A percentile compares a stretch with the other conserved stretches of the same genome.
Evolutionary conservation across 2,113 vertebrate species (phyloP).

Genomic region (Sylvietta virens): DNA sequence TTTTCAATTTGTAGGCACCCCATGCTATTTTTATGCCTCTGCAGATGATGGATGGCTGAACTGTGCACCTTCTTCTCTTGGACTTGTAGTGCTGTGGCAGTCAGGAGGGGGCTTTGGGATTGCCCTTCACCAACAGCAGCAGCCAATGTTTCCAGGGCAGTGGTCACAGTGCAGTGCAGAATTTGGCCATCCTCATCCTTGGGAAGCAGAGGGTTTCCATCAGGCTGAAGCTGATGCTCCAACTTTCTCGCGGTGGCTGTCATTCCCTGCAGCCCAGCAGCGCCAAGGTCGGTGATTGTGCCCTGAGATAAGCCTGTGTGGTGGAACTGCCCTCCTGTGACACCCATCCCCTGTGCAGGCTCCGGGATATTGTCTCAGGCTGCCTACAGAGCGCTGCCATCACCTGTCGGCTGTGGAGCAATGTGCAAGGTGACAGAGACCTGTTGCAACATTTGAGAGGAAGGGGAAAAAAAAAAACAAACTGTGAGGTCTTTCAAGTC

Average conservation of each 20-base stretch:
- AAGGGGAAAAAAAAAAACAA: neutral
- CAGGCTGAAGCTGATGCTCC: neutral
- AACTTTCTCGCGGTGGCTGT: neutral
- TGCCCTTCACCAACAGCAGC: neutral
- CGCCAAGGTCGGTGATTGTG: neutral
- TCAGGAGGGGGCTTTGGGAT: neutral
- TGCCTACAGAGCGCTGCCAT: rapidly evolving
- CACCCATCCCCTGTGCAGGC: rapidly evolving
- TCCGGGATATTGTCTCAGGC: neutral
- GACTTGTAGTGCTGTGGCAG: neutral
- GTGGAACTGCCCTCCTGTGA: neutral
- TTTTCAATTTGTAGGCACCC: constrained; percentile 17
- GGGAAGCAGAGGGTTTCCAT: neutral
- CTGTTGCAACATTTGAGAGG: neutral
- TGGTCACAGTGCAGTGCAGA: rapidly evolving
- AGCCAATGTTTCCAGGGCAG: neutral
- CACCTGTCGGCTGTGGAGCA: neutral
- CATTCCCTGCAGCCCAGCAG: neutral
- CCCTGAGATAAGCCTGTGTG: neutral
- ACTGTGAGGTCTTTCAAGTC: neutral
- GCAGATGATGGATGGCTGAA: neutral
- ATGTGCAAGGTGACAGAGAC: neutral
- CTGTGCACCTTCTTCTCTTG: neutral
- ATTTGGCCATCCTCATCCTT: neutral
- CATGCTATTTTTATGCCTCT: neutral